phyloP scores from a whole-genome alignment of 1,140 invertebrate species.

The Gonioctena quinquepunctata region DNA sequence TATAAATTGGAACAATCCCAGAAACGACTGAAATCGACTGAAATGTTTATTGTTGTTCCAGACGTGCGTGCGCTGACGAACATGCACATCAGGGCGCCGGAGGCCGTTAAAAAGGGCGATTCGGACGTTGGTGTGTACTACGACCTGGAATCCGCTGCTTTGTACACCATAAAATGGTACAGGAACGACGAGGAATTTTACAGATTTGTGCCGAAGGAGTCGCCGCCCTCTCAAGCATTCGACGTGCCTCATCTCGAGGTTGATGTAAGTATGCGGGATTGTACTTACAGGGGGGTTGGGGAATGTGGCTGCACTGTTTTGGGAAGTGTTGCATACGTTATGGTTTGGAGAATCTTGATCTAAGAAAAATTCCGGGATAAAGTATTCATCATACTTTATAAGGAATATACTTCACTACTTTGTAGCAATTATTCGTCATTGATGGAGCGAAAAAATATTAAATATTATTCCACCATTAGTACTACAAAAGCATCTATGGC shows the following conservation, averaged over 20 bases:
- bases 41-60: conserved; percentile 50
- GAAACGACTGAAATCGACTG: conserved; percentile 2
- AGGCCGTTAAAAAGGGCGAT: conserved; percentile 72
- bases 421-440: too few relatives aligned
- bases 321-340: neutral
- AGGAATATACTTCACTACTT: too few relatives aligned
- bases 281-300: neutral
- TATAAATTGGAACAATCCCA: neutral
- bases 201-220: conserved; percentile 71
- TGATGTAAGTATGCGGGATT: conserved; percentile 68
- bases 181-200: conserved; percentile 80
- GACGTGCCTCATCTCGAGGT: conserved; percentile 69
- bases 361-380: too few relatives aligned
- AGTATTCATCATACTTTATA: too few relatives aligned
- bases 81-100: conserved; percentile 73
- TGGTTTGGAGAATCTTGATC: too few relatives aligned
- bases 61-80: conserved; percentile 69
- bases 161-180: conserved; percentile 87
- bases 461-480: too few relatives aligned
- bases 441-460: too few relatives aligned
- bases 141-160: conserved; percentile 72
- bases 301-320: neutral
- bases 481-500: too few relatives aligned
- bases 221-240: conserved; percentile 69
- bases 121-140: conserved; percentile 77